Percentiles rank a stretch among this genome's conserved stretches.
Evolutionary conservation across 2,113 vertebrate genomes (phyloP).

Genomic region (Nothobranchius kuhntae): DNA sequence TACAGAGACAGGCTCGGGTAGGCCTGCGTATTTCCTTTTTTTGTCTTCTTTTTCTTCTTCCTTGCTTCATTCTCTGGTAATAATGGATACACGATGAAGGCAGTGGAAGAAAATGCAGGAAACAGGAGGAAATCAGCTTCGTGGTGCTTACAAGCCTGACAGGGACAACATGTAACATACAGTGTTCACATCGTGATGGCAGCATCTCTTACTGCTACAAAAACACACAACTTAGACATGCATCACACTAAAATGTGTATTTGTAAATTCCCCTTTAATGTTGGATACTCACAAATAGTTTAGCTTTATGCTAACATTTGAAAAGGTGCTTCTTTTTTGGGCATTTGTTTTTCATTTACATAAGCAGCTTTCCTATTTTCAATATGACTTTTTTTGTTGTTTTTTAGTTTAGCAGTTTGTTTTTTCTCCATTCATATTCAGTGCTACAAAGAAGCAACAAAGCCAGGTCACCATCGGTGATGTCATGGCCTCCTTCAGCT

Average conservation of each 20-base stretch:
- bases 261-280: too few relatives aligned
- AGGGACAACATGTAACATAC: slow-evolving; percentile 8
- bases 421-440: too few relatives aligned
- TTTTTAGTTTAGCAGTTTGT: too few relatives aligned
- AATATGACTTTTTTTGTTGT: too few relatives aligned
- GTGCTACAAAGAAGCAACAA: too few relatives aligned
- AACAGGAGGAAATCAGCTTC: slow-evolving; percentile 23
- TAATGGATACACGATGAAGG: slow-evolving; percentile 47
- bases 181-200: neutral
- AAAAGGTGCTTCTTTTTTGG: too few relatives aligned
- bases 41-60: neutral
- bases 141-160: neutral
- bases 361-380: too few relatives aligned
- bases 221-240: neutral
- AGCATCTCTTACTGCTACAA: slow-evolving; percentile 3
- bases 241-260: neutral
- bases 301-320: too few relatives aligned
- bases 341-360: too few relatives aligned
- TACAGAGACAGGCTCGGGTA: slow-evolving; percentile 3
- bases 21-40: neutral
- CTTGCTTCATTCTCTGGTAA: slow-evolving; percentile 22
- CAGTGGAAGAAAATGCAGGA: slow-evolving; percentile 37
- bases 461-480: too few relatives aligned
- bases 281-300: too few relatives aligned
- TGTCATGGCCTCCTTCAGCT: too few relatives aligned